phyloP scores from a whole-genome alignment of 2,797 vertebrate genomes.

The Acridotheres tristis region DNA sequence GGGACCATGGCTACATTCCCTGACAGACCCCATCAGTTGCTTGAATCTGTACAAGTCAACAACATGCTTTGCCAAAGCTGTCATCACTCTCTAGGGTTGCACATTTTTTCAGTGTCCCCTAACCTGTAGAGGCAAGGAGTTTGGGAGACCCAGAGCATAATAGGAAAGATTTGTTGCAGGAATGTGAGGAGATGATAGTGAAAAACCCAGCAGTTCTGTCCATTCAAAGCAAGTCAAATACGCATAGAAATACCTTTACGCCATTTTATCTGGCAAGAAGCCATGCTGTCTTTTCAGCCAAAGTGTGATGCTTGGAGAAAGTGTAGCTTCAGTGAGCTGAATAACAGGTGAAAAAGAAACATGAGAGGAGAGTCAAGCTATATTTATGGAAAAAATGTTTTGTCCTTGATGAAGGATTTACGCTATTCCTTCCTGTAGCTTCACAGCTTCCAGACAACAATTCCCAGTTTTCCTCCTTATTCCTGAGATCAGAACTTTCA shows the following conservation, averaged over 20 bases:
- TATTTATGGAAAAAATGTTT: constrained; percentile 24
- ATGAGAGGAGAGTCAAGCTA: not conserved
- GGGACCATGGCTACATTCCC: not conserved
- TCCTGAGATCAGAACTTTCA: constrained; percentile 6
- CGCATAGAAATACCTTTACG: constrained; percentile 25
- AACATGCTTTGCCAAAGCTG: constrained; percentile 24
- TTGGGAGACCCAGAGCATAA: not conserved
- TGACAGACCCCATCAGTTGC: not conserved
- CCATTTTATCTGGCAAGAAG: constrained; percentile 20
- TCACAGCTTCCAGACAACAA: not conserved
- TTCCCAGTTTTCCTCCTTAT: not conserved
- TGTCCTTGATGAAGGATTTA: not conserved
- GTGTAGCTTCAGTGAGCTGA: not conserved
- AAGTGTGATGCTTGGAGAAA: not conserved
- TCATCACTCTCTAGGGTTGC: constrained; percentile 43
- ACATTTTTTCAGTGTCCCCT: constrained; percentile 50
- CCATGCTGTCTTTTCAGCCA: not conserved
- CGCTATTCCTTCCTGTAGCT: not conserved
- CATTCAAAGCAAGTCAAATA: constrained; percentile 24
- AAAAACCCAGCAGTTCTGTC: not conserved
- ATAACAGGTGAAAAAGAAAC: constrained; percentile 11
- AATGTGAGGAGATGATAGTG: not conserved
- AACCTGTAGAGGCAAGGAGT: constrained; percentile 34
- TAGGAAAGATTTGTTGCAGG: constrained; percentile 18
- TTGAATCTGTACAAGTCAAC: not conserved